These are phyloP conservation scores for Epirrhoe tristata DNA, from an alignment of 2,888 invertebrate genomes.

Conservation along the genomic window DNA sequence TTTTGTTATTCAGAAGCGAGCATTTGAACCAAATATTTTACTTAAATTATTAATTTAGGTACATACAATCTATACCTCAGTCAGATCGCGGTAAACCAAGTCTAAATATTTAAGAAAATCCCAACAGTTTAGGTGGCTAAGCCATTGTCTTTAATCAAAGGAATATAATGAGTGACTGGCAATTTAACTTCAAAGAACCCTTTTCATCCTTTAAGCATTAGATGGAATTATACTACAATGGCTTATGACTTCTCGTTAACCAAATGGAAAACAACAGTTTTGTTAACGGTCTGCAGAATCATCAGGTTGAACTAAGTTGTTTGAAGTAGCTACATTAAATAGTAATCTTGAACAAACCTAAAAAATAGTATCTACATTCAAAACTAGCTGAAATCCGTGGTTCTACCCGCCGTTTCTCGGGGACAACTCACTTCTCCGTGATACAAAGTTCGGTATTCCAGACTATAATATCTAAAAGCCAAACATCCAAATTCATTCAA, in stretches of 20 bases:
- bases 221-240: constrained; percentile 19
- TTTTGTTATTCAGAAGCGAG: too few species aligned
- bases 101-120: constrained; percentile 10
- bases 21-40: too few species aligned
- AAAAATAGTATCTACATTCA: not conserved
- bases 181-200: constrained; percentile 31
- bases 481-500: too few species aligned
- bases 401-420: too few species aligned
- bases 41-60: too few species aligned
- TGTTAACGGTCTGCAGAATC: not conserved
- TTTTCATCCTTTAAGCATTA: constrained; percentile 23
- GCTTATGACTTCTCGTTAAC: constrained; percentile 16
- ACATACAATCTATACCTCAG: not conserved
- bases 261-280: constrained; percentile 9
- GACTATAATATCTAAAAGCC: too few species aligned
- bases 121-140: not conserved
- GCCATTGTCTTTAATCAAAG: constrained; percentile 22
- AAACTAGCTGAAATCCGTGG: too few species aligned
- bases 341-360: too few species aligned
- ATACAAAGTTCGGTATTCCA: too few species aligned
- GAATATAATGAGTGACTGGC: constrained; percentile 28
- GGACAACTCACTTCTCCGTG: too few species aligned
- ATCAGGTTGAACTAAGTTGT: not conserved
- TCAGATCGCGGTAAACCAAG: not conserved
- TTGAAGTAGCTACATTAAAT: too few species aligned